Evolutionary conservation across 2,113 vertebrate species (phyloP).

Genomic region (Phocoena phocoena): DNA sequence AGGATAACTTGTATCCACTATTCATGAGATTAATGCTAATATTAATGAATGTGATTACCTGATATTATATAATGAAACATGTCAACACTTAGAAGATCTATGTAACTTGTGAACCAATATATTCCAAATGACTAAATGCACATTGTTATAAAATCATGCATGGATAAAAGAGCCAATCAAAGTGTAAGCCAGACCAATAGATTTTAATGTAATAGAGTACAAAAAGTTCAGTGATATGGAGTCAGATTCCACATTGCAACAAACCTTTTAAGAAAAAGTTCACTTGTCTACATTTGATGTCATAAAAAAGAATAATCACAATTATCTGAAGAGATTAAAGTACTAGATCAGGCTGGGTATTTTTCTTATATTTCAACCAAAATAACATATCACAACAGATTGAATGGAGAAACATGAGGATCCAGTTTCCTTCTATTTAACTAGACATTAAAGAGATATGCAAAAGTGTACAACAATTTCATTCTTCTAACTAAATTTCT

Average conservation of each 20-base stretch:
- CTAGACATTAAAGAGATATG: not conserved
- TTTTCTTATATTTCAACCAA: conserved; percentile 11
- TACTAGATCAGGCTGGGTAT: not conserved
- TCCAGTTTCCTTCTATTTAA: conserved; percentile 16
- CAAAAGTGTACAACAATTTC: not conserved
- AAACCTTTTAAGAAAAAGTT: not conserved
- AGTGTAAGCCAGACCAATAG: not conserved
- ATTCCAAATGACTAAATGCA: not conserved
- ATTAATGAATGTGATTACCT: not conserved
- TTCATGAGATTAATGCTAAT: not conserved
- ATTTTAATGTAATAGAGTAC: conserved; percentile 15
- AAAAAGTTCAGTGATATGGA: not conserved
- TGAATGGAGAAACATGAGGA: not conserved
- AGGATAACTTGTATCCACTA: not conserved
- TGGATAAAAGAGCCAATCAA: conserved; percentile 8
- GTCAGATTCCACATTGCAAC: not conserved
- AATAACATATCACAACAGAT: not conserved
- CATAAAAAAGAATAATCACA: not conserved
- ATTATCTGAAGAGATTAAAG: not conserved
- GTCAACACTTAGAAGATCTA: not conserved
- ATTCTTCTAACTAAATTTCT: not conserved
- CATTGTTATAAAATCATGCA: not conserved
- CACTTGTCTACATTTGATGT: not conserved
- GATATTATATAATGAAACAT: not conserved
- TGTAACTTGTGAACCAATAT: not conserved